Conservation (phyloP, 1,140 invertebrate genomes). For the Chelonus insularis region DNA sequence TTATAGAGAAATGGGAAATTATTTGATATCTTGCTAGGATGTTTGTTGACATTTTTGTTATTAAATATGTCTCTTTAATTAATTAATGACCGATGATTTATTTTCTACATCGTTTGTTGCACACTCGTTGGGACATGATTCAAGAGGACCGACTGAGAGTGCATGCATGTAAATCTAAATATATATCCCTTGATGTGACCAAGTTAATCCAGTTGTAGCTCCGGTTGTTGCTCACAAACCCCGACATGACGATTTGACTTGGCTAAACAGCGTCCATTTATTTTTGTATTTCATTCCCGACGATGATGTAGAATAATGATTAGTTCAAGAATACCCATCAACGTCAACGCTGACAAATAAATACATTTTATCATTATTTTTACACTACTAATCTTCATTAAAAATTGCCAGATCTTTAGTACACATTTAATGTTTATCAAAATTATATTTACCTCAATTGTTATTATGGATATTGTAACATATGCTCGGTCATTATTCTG, state of each 20-base stretch:
- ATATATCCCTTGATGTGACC: slow-evolving; percentile 6
- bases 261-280: background rate
- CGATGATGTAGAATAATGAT: background rate
- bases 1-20: no score
- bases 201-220: slow-evolving; percentile 11
- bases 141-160: background rate
- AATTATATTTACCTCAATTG: no score
- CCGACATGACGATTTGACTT: background rate
- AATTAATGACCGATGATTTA: slow-evolving; percentile 4
- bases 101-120: slow-evolving; percentile 9
- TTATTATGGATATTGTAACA: no score
- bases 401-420: no score
- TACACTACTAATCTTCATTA: no score
- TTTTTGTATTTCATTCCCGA: background rate
- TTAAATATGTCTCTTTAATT: background rate
- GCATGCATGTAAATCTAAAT: slow-evolving; percentile 8
- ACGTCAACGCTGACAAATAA: no score
- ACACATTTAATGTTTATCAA: no score
- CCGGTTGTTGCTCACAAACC: slow-evolving; percentile 1
- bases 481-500: no score
- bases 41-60: no score
- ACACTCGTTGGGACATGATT: background rate
- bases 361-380: no score
- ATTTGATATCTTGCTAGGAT: no score
- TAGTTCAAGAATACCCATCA: no score